phyloP scores from a whole-genome alignment of 2,888 invertebrate species.

The Bombylius major region DNA sequence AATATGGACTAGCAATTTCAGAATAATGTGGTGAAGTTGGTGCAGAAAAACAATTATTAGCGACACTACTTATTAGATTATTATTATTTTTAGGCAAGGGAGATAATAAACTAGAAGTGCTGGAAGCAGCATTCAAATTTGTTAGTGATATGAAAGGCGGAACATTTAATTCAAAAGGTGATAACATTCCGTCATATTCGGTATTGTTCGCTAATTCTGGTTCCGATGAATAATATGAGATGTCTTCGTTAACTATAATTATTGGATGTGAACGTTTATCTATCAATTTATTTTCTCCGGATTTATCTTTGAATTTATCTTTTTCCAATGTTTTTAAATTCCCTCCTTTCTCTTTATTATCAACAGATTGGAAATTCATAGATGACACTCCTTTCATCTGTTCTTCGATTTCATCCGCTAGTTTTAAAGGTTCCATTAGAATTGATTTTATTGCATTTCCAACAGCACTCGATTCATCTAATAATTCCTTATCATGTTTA shows the following conservation, averaged over 20 bases:
- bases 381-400: too few species aligned
- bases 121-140: constrained; percentile 2
- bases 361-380: too few species aligned
- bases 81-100: too few species aligned
- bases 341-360: too few species aligned
- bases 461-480: not conserved
- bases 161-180: not conserved
- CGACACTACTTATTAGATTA: too few species aligned
- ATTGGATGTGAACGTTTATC: not conserved
- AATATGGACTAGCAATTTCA: too few species aligned
- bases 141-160: constrained; percentile 10
- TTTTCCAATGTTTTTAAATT: not conserved
- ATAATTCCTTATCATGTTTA: not conserved
- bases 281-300: not conserved
- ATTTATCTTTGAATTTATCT: not conserved
- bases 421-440: constrained; percentile 3
- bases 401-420: constrained; percentile 19
- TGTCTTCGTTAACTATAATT: not conserved
- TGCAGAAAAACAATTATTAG: too few species aligned
- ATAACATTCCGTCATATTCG: not conserved
- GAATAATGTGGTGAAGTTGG: too few species aligned
- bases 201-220: constrained; percentile 1
- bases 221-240: constrained; percentile 11
- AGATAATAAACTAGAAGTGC: not conserved
- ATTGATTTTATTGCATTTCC: too few species aligned